A percentile compares a stretch with the other conserved stretches of the same genome.
Evolutionary conservation across 1,140 invertebrate species (phyloP).

Genomic region (Macrotrachela quadricornifera): DNA sequence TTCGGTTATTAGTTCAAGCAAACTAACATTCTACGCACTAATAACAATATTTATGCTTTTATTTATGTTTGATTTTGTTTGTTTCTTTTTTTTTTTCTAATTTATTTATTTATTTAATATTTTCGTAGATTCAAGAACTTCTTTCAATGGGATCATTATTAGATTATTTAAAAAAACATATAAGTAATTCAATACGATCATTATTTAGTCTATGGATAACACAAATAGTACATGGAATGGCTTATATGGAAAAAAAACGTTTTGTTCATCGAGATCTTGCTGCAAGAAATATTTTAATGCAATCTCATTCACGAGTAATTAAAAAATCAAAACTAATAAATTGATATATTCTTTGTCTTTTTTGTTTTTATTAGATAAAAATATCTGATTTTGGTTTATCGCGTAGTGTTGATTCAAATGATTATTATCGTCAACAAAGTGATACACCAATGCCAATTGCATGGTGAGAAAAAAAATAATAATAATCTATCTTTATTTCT

Average conservation of each 20-base stretch:
- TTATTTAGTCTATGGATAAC: slow-evolving; percentile 32
- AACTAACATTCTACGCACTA: too few relatives aligned
- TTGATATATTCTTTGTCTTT: too few relatives aligned
- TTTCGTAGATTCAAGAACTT: not conserved
- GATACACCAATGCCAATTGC: slow-evolving; percentile 83
- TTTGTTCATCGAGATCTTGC: slow-evolving; percentile 90
- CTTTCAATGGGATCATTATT: not conserved
- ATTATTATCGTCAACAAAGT: slow-evolving; percentile 64
- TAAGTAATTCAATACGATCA: not conserved
- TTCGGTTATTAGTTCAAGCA: too few relatives aligned
- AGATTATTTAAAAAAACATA: not conserved
- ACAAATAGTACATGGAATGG: slow-evolving; percentile 83
- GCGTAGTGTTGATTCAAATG: slow-evolving; percentile 28
- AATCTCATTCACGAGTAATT: slow-evolving; percentile 12
- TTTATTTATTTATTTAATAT: too few relatives aligned
- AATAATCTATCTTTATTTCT: too few relatives aligned
- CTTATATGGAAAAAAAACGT: slow-evolving; percentile 75
- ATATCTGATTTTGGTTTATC: slow-evolving; percentile 78
- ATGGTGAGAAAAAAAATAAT: slow-evolving; percentile 35
- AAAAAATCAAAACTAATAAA: slow-evolving; percentile 8
- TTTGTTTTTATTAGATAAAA: slow-evolving; percentile 13
- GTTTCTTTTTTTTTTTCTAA: too few relatives aligned
- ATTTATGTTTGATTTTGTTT: too few relatives aligned
- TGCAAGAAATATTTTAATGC: slow-evolving; percentile 74
- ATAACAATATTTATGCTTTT: too few relatives aligned